Evolutionary conservation across 2,888 invertebrate species (phyloP).

Genomic region (Ashinkailepas kermadecensis): DNA sequence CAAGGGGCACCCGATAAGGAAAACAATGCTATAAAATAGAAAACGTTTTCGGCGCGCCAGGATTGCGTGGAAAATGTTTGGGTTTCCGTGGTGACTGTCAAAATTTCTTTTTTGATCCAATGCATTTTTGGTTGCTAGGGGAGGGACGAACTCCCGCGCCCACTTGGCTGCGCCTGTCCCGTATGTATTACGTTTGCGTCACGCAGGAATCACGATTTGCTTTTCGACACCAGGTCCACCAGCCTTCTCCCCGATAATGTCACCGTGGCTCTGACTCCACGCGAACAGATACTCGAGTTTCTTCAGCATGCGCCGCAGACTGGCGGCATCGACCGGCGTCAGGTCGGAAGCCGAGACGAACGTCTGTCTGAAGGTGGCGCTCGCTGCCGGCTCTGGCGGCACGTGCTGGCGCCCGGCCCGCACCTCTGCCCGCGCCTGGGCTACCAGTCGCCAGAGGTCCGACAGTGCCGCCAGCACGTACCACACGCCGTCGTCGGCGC

Average conservation of each 20-base stretch:
- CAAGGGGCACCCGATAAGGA: too few relatives aligned
- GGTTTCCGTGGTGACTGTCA: too few relatives aligned
- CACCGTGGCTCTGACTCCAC: background rate
- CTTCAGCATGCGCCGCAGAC: background rate
- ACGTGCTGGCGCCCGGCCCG: too few relatives aligned
- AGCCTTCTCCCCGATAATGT: background rate
- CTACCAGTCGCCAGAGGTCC: conserved; percentile 42
- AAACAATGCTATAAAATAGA: too few relatives aligned
- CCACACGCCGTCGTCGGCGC: conserved; percentile 47
- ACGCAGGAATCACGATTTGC: background rate
- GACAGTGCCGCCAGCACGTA: conserved; percentile 60
- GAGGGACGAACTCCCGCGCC: too few relatives aligned
- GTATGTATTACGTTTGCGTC: too few relatives aligned
- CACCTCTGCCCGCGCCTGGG: background rate
- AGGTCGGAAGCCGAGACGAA: background rate
- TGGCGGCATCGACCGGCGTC: background rate
- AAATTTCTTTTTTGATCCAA: too few relatives aligned
- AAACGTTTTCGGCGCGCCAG: too few relatives aligned
- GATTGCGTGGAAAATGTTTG: too few relatives aligned
- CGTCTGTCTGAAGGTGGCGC: background rate
- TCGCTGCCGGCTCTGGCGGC: background rate
- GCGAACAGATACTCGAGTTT: background rate
- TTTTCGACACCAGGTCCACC: background rate
- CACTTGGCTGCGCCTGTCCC: too few relatives aligned
- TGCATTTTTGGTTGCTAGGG: too few relatives aligned